These are phyloP conservation scores for Prionace glauca DNA, from an alignment of 2,797 vertebrate genomes.

Conservation along the genomic window DNA sequence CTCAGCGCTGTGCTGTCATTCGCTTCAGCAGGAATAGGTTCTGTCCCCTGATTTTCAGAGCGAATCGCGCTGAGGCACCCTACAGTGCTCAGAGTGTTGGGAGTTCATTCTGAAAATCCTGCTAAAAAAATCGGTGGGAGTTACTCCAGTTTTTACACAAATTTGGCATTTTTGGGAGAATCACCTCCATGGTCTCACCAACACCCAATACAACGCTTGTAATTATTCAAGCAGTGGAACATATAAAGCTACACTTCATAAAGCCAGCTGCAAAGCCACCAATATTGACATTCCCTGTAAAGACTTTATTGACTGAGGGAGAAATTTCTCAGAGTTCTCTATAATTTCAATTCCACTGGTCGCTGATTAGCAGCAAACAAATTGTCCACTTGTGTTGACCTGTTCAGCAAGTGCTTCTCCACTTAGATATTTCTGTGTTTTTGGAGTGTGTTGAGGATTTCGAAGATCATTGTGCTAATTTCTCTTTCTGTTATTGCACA, in stretches of 20 bases:
- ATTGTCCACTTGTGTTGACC: not conserved
- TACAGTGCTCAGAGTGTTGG: too few species aligned
- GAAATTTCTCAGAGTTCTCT: not conserved
- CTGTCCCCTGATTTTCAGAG: too few species aligned
- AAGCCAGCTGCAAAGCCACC: not conserved
- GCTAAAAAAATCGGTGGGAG: too few species aligned
- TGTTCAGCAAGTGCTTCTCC: not conserved
- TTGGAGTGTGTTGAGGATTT: not conserved
- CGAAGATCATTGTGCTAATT: not conserved
- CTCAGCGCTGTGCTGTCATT: too few species aligned
- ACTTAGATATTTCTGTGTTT: not conserved
- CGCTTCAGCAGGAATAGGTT: too few species aligned
- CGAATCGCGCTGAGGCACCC: too few species aligned
- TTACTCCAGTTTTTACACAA: too few species aligned
- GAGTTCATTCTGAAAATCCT: too few species aligned
- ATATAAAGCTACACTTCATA: not conserved
- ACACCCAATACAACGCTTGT: not conserved
- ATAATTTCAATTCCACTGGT: not conserved
- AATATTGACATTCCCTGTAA: not conserved
- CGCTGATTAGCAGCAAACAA: not conserved
- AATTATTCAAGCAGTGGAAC: not conserved
- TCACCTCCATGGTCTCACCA: too few species aligned
- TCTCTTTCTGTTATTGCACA: not conserved
- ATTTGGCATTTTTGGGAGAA: too few species aligned
- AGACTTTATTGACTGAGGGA: not conserved